Evolutionary conservation across 2,888 invertebrate genomes (phyloP), one percentile per base, ranked within the genome.

Genomic region (Zygothrica quintamaculata): DNA sequence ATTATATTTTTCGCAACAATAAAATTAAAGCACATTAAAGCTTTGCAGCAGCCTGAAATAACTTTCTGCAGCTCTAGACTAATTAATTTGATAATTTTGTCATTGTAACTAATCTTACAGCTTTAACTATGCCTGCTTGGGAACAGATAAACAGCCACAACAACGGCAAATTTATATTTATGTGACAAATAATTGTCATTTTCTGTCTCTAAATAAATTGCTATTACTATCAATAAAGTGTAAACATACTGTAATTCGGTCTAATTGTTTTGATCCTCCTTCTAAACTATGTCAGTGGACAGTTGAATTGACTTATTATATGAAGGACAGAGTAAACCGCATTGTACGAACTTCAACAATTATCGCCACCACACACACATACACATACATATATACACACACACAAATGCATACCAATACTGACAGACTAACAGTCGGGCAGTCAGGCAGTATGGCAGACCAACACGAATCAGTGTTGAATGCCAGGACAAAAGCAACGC

Each of bases 161-260:
- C 15, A 12, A n/a, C n/a, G 36, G 37, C 25, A 15, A 71, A 70
- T 74, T 65, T 60, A 37, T 57, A 70, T 78, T 66, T 70, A 40
- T 42, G 13, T 46, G 37, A 50, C 64, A 68, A 50, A 74, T 57
- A 55, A 65, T 61, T 55, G 48, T 15, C 51, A 55, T 51, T 33
- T 40, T 37, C 33, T 64, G 59, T 64, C 69, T 36, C 69, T 36
- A 13, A 62, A 58, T 34, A 43, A 34, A 60, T 62, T 52, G 46
- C 18, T 15, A 53, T 39, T 46, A 59, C 42, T 46, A 60, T 56
- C 70, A 60, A 71, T 64, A 53, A 50, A 39, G 31, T 22, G 40
- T 33, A 18, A 42, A 37, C 34, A 15, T 8, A 18, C n/a, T 3
- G 29, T 15, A 66, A 58, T 53, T 50, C 50, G 42, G 18, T 11